Evolutionary conservation across 2,113 vertebrate genomes (phyloP).

Genomic region (Orthonyx spaldingii): DNA sequence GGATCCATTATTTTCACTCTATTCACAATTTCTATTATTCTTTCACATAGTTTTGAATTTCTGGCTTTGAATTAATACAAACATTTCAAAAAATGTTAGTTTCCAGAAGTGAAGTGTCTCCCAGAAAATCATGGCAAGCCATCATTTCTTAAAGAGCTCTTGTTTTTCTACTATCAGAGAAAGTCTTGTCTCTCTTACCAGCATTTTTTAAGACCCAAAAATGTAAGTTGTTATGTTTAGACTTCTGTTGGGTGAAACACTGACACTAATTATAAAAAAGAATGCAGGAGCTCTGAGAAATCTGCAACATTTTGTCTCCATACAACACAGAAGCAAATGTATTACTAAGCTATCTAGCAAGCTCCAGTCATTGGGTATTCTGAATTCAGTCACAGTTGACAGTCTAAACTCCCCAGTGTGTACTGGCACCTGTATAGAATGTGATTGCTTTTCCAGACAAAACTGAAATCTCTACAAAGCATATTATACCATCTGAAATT

Average conservation of each 20-base stretch:
- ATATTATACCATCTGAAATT: background rate
- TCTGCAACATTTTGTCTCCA: background rate
- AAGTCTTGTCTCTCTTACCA: background rate
- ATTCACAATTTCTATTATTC: background rate
- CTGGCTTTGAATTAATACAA: background rate
- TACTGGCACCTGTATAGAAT: background rate
- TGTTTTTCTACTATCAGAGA: background rate
- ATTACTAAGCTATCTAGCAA: background rate
- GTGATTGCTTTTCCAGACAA: background rate
- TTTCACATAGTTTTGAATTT: background rate
- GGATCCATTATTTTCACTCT: background rate
- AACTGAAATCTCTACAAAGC: background rate
- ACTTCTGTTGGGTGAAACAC: background rate
- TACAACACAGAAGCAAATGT: background rate
- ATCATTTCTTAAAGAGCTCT: background rate
- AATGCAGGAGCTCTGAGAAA: background rate
- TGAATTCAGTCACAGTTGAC: background rate
- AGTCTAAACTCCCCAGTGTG: background rate
- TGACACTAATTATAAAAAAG: background rate
- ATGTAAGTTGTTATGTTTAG: background rate
- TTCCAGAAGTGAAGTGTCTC: background rate
- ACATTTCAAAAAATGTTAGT: background rate
- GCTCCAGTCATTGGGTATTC: background rate
- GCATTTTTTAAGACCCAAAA: background rate
- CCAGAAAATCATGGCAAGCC: background rate